Conservation (phyloP, 2,888 invertebrate species). For the Pheosia gnoma region DNA sequence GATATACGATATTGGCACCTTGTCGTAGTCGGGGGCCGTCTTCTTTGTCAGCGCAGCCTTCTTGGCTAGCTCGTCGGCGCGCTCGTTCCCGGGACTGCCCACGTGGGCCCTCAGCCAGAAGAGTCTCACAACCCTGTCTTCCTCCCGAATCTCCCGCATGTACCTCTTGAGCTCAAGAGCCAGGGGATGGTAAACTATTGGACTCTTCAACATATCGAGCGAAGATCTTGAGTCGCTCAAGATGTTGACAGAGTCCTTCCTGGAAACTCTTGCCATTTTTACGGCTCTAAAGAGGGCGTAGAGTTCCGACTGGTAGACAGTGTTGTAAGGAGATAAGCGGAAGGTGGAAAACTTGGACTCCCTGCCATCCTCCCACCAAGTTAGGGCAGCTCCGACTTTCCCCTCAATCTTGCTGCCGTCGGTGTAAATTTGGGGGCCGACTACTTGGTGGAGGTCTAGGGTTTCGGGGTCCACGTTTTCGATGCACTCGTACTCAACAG, state of each 20-base stretch:
- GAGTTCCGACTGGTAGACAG: conserved; percentile 28
- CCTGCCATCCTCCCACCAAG: conserved; percentile 15
- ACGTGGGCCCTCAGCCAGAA: conserved; percentile 18
- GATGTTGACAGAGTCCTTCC: background rate
- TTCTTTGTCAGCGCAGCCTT: background rate
- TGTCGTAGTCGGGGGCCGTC: background rate
- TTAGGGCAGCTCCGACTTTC: conserved; percentile 23
- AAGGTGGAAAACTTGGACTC: conserved; percentile 13
- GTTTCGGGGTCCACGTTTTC: conserved; percentile 7
- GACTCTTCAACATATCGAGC: conserved; percentile 2
- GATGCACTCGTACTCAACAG: background rate
- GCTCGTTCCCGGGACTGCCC: conserved; percentile 12
- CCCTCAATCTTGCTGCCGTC: conserved; percentile 29
- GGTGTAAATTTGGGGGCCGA: conserved; percentile 15
- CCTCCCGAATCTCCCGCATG: background rate
- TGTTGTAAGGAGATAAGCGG: conserved; percentile 15
- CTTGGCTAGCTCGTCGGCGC: conserved; percentile 16
- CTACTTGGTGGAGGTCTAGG: background rate
- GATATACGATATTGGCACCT: conserved; percentile 9
- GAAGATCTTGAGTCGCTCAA: conserved; percentile 24
- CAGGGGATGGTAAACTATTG: background rate
- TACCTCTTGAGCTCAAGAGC: background rate
- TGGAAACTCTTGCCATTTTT: background rate
- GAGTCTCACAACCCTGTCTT: conserved; percentile 6
- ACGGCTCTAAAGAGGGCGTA: conserved; percentile 6